These are phyloP conservation scores for Ischnura elegans DNA, from an alignment of 2,888 invertebrate genomes.

Conservation along the genomic window DNA sequence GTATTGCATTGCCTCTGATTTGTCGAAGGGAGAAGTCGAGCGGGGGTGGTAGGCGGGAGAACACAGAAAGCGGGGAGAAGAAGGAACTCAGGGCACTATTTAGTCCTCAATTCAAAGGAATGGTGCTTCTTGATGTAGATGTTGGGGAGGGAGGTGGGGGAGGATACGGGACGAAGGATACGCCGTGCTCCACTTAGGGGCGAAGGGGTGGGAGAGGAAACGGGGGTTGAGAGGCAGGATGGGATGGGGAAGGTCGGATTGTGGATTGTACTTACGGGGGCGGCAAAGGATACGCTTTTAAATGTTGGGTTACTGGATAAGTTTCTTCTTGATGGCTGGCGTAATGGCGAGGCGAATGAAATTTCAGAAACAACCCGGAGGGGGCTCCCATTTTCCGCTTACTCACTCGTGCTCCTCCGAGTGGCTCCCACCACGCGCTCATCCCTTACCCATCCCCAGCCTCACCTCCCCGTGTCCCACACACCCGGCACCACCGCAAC, in stretches of 20 bases:
- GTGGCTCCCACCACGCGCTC: not conserved
- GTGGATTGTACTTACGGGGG: conserved; percentile 51
- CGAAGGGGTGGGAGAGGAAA: not conserved
- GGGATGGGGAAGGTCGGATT: conserved; percentile 5
- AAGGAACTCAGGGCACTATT: not conserved
- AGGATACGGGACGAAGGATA: no score
- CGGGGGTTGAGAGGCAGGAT: not conserved
- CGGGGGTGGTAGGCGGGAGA: not conserved
- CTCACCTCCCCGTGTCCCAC: not conserved
- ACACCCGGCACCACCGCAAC: not conserved
- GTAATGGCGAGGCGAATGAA: conserved; percentile 57
- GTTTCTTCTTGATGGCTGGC: conserved; percentile 63
- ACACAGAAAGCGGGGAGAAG: not conserved
- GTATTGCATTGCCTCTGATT: conserved; percentile 18
- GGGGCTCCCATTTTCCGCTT: not conserved
- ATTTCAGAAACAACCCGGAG: conserved; percentile 56
- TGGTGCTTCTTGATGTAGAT: conserved; percentile 45
- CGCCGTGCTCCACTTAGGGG: no score
- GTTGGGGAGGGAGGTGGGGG: not conserved
- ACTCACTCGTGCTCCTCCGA: not conserved
- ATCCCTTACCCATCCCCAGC: not conserved
- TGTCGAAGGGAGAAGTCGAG: not conserved
- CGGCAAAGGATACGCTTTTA: conserved; percentile 53
- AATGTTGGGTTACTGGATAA: conserved; percentile 65
- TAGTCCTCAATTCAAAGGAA: conserved; percentile 52